phyloP scores from a whole-genome alignment of 1,140 invertebrate genomes.

The Scaptodrosophila lebanonensis region DNA sequence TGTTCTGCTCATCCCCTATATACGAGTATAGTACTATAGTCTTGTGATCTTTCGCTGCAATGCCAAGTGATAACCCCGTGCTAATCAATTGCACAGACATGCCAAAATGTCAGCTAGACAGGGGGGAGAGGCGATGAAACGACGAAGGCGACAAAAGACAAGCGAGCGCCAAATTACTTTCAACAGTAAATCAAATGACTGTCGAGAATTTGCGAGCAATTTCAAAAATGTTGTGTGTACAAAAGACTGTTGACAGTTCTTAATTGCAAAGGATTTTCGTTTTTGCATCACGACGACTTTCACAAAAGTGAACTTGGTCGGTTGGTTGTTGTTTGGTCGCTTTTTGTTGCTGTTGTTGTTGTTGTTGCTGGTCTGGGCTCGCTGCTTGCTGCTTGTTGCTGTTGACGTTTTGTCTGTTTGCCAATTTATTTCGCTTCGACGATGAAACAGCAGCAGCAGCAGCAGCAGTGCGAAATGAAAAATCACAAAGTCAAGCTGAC shows the following conservation, averaged over 20 bases:
- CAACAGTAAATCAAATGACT: slow-evolving; percentile 68
- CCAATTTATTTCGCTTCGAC: slow-evolving; percentile 7
- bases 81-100: slow-evolving; percentile 73
- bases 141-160: slow-evolving; percentile 31
- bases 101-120: slow-evolving; percentile 61
- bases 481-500: too few relatives aligned
- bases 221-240: slow-evolving; percentile 60
- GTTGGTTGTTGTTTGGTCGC: too few relatives aligned
- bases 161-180: slow-evolving; percentile 70
- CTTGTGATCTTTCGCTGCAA: too few relatives aligned
- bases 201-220: slow-evolving; percentile 51
- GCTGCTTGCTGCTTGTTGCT: neutral
- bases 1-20: too few relatives aligned
- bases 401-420: slow-evolving; percentile 1
- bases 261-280: slow-evolving; percentile 63
- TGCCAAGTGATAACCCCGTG: slow-evolving; percentile 61
- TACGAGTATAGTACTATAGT: too few relatives aligned
- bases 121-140: slow-evolving; percentile 20
- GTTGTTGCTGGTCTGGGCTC: slow-evolving; percentile 4
- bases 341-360: neutral
- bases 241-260: slow-evolving; percentile 71
- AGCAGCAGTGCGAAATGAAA: neutral
- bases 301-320: neutral
- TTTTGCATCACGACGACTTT: slow-evolving; percentile 22
- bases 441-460: neutral